phyloP scores from a whole-genome alignment of 1,140 invertebrate genomes.

The Zeugodacus cucurbitae region DNA sequence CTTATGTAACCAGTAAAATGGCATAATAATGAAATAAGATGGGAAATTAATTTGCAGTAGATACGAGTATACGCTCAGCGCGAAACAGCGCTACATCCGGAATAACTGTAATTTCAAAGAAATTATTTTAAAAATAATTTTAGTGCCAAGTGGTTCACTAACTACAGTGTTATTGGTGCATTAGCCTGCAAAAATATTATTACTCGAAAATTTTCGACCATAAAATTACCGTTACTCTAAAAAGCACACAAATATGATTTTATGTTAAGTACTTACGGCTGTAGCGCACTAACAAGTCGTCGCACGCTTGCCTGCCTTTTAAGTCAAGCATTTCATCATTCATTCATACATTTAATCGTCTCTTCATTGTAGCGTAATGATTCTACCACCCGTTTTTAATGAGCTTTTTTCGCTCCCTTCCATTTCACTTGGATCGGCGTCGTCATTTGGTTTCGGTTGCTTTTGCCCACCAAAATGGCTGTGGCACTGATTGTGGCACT shows the following conservation, averaged over 20 bases:
- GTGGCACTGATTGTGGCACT: neutral
- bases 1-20: neutral
- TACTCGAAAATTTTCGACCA: too few relatives aligned
- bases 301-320: neutral
- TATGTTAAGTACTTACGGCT: too few relatives aligned
- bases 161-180: too few relatives aligned
- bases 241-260: neutral
- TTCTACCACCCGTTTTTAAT: constrained; percentile 25
- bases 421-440: neutral
- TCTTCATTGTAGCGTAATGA: constrained; percentile 20
- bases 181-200: too few relatives aligned
- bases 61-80: neutral
- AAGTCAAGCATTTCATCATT: constrained; percentile 14
- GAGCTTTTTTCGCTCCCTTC: neutral
- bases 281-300: neutral
- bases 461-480: neutral
- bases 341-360: neutral
- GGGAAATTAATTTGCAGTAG: neutral
- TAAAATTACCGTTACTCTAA: neutral
- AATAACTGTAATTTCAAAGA: too few relatives aligned
- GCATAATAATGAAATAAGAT: neutral
- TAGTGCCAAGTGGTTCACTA: too few relatives aligned
- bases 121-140: too few relatives aligned
- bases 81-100: neutral
- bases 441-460: neutral